These are phyloP conservation scores for Agonopterix arenella DNA, from an alignment of 2,888 invertebrate species.

Conservation along the genomic window DNA sequence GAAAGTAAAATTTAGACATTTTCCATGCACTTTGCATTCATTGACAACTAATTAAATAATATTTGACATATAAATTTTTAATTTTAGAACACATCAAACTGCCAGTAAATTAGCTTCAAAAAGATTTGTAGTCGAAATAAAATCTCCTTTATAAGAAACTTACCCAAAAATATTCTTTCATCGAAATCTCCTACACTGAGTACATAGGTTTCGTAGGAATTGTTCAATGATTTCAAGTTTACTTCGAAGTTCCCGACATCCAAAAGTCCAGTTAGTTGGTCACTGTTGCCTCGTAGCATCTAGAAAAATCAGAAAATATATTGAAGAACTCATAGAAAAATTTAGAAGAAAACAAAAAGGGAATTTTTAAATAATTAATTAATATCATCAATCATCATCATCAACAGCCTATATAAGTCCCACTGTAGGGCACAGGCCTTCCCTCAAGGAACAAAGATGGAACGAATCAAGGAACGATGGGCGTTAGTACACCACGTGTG, in stretches of 20 bases:
- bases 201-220: conserved; percentile 93
- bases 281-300: conserved; percentile 84
- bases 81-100: neutral
- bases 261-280: conserved; percentile 84
- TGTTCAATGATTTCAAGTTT: conserved; percentile 90
- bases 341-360: too few relatives aligned
- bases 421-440: too few relatives aligned
- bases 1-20: conserved; percentile 31
- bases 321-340: too few relatives aligned
- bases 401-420: too few relatives aligned
- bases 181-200: conserved; percentile 96
- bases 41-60: neutral
- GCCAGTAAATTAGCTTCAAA: neutral
- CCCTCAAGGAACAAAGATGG: too few relatives aligned
- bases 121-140: neutral
- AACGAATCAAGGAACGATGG: too few relatives aligned
- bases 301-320: conserved; percentile 36
- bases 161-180: conserved; percentile 95
- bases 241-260: conserved; percentile 88
- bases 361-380: too few relatives aligned
- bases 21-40: conserved; percentile 5
- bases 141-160: conserved; percentile 28
- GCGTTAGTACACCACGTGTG: too few relatives aligned
- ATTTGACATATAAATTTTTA: neutral
- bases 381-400: too few relatives aligned